Evolutionary conservation across 2,113 vertebrate species (phyloP), one percentile per base, ranked within the genome.

Genomic region (Daubentonia madagascariensis): DNA sequence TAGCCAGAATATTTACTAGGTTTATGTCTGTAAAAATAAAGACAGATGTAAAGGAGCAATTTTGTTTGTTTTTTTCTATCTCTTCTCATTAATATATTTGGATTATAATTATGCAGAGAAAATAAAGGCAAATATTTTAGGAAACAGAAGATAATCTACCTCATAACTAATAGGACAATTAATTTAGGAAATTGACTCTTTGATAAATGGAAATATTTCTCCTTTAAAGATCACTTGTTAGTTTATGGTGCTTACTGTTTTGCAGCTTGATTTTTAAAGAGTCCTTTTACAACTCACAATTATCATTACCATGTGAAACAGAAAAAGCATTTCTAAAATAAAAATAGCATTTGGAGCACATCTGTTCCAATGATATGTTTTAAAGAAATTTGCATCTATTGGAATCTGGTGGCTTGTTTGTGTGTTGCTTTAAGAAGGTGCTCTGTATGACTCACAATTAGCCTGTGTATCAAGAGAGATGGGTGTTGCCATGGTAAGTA

Each of bases 371-470:
- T 96, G 78, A 89, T 76, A 83, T 83, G 67, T 65, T 76, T 96
- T 91, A 92, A 78, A 87, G 90, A 85, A 70, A 91, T 96, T 85
- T 89, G 81, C 95, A 80, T 73, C 45, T 63, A 67, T 78, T 95
- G 63, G 12, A 85, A 81, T 97, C 95, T 40, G 84, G 79, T 30
- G 85, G n/a, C n/a, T 95, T 87, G 54, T 91, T 91, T 97, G 52
- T 97, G 59, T 97, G 79, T 97, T 98, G 90, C 97, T 98, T 98
- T 98, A 98, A 98, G 97, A 98, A 98, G 97, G 96, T 98, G 89
- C 90, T 98, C 95, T 97, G 37, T 57, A 93, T 96, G 97, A 97
- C 94, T 97, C 87, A 97, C 91, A 98, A 98, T 98, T 98, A 98
- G 92, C 93, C 89, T 95, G 63, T 91, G 95, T 96, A 97, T 97